Evolutionary conservation across 2,113 vertebrate species (phyloP).

Genomic region (Neodontobutis hainanensis): DNA sequence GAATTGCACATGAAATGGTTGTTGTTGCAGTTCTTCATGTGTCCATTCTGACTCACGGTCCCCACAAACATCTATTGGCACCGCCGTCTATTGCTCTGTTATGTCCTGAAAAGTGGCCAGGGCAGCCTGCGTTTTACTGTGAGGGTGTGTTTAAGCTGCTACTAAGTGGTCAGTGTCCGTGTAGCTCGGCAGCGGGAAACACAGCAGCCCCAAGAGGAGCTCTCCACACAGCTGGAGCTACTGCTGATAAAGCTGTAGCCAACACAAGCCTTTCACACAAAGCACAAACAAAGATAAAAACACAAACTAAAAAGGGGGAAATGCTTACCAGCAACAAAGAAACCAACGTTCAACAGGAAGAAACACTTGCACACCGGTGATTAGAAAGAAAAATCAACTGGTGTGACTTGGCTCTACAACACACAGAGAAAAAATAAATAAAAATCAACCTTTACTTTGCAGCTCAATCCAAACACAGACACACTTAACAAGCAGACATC

Average conservation of each 20-base stretch:
- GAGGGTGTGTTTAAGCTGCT: constrained; percentile 34
- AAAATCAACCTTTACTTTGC: constrained; percentile 28
- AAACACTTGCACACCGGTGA: constrained; percentile 36
- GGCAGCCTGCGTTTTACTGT: constrained; percentile 24
- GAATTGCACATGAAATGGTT: constrained; percentile 23
- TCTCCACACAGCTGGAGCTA: constrained; percentile 51
- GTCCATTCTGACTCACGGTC: neutral
- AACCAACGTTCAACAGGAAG: constrained; percentile 2
- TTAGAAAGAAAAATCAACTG: constrained; percentile 7
- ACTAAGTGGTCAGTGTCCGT: constrained; percentile 20
- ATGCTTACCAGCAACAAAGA: constrained; percentile 7
- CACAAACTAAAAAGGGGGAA: constrained; percentile 18
- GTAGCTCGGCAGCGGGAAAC: constrained; percentile 27
- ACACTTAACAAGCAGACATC: constrained; percentile 63
- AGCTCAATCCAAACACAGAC: constrained; percentile 8
- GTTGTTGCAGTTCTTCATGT: neutral
- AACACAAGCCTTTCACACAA: constrained; percentile 37
- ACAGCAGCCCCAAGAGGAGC: constrained; percentile 51
- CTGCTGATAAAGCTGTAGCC: constrained; percentile 63
- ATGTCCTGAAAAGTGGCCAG: constrained; percentile 29
- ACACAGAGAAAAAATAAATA: constrained; percentile 20
- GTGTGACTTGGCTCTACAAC: constrained; percentile 24
- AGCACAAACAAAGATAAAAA: constrained; percentile 34
- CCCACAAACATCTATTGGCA: constrained; percentile 42
- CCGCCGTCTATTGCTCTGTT: neutral